These are phyloP conservation scores for Zelleria hepariella DNA, from an alignment of 2,888 invertebrate species.

Conservation along the genomic window DNA sequence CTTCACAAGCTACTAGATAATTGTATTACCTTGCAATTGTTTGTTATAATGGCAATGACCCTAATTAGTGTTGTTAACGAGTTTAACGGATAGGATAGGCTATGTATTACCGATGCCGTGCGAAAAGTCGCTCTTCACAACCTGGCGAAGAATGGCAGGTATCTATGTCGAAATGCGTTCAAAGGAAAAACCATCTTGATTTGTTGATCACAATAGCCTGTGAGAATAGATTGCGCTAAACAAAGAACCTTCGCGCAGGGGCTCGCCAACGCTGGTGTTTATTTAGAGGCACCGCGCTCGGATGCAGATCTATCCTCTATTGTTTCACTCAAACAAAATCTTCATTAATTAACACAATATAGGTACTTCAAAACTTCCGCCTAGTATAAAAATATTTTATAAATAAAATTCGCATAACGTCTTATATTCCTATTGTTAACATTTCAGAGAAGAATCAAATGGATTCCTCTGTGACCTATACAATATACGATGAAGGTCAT, in stretches of 20 bases:
- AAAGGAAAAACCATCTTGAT: slow-evolving; percentile 43
- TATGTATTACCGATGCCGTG: slow-evolving; percentile 15
- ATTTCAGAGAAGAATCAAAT: not conserved
- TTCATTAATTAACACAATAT: not conserved
- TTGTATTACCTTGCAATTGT: slow-evolving; percentile 5
- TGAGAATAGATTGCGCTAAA: slow-evolving; percentile 57
- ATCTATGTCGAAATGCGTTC: slow-evolving; percentile 35
- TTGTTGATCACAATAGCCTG: slow-evolving; percentile 48
- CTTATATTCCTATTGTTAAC: not conserved
- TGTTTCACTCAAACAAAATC: not conserved
- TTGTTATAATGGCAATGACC: slow-evolving; percentile 5
- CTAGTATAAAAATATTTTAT: not conserved
- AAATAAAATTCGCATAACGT: not conserved
- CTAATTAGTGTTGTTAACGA: slow-evolving; percentile 1
- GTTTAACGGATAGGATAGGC: slow-evolving; percentile 1
- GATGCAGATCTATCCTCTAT: slow-evolving; percentile 7
- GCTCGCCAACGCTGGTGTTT: slow-evolving; percentile 9
- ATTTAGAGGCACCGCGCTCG: slow-evolving; percentile 32
- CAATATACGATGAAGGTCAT: not conserved
- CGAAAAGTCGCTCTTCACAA: slow-evolving; percentile 12
- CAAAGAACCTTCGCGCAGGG: slow-evolving; percentile 48
- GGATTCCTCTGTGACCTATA: not conserved
- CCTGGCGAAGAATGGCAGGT: slow-evolving; percentile 21
- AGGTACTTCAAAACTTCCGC: not conserved
- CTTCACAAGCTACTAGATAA: not conserved